Conservation (phyloP, 2,797 vertebrate species). For the Adelosebastes latens region DNA sequence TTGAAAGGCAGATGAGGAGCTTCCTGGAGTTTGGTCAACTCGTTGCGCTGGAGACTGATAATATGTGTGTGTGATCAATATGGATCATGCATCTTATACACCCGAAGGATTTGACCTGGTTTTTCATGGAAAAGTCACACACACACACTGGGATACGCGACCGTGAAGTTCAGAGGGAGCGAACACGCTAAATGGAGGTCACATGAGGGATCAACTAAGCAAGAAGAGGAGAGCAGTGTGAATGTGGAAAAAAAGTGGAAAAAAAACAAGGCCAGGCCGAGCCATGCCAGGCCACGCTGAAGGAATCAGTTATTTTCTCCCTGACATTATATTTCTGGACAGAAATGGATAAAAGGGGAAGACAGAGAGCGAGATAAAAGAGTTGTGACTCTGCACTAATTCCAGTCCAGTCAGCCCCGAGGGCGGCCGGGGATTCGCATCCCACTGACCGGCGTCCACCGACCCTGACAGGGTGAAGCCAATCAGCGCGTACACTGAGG, state of each 20-base stretch:
- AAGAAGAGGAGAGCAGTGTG: constrained; percentile 8
- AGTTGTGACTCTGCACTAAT: constrained; percentile 43
- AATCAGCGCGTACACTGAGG: constrained; percentile 46
- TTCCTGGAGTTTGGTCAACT: constrained; percentile 34
- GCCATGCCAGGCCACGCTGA: background rate
- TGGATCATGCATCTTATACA: constrained; percentile 24
- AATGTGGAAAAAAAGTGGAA: background rate
- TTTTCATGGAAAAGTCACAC: constrained; percentile 42
- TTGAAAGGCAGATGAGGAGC: constrained; percentile 41
- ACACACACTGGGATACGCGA: background rate
- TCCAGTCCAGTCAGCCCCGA: constrained; percentile 33
- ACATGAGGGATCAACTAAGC: constrained; percentile 30
- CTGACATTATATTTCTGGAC: background rate
- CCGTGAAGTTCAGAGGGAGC: background rate
- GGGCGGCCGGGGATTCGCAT: constrained; percentile 36
- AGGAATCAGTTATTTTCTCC: constrained; percentile 26
- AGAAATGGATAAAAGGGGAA: background rate
- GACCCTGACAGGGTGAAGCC: constrained; percentile 51
- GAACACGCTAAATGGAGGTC: constrained; percentile 20
- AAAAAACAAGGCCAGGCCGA: background rate
- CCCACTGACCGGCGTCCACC: constrained; percentile 45
- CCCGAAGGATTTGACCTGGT: constrained; percentile 48
- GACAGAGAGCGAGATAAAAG: constrained; percentile 19
- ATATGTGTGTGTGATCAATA: constrained; percentile 40
- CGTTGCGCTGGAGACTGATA: background rate